Base-by-base conservation (phyloP, 2,797 vertebrate species). In the Gobio occitaniae region DNA sequence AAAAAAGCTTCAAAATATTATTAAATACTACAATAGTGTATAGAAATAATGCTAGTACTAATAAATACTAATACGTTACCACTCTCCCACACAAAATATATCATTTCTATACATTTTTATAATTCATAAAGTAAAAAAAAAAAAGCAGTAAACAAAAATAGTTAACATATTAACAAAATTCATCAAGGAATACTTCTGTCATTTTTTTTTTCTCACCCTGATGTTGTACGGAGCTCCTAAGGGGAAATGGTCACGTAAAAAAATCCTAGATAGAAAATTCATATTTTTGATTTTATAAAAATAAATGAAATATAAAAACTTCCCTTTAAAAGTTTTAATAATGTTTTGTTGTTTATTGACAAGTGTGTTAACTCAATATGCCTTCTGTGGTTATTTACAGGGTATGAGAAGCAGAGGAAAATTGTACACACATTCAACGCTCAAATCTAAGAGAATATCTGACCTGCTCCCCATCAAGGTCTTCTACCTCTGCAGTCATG, bases 401-500 rank as follows among this genome's bases (percentile, higher is more conserved):
- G 44, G 41, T 63, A 80, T 36, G 25, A 50, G 13, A n/a, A 68
- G 68, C 32, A 72, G 9, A 61, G 36, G 16, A 78, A 91, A 47
- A 81, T 80, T 82, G 50, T 71, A 4, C 80, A 80, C 75, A 70
- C 41, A 65, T 59, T 44, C 17, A 15, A 59, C 11, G 16, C 19
- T 50, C 19, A 75, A 48, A 41, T 75, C 47, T 70, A 65, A 63
- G 15, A 80, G 65, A 63, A 78, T 3, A 21, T 69, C 16, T 61
- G 56, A 63, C 29, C 32, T n/a, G 32, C 10, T 84, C 59, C 59
- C 7, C 36, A 52, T 68, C 54, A 76, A 56, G 47, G 50, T 70
- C 50, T 68, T 48, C 71, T 32, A 38, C 76, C 21, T 25, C 54
- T 85, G 77, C 75, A 38, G 90, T 66, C 36, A 96, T 99, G 97